Evolutionary conservation across 1,140 invertebrate species (phyloP).

Genomic region (Diachasmimorpha longicaudata): DNA sequence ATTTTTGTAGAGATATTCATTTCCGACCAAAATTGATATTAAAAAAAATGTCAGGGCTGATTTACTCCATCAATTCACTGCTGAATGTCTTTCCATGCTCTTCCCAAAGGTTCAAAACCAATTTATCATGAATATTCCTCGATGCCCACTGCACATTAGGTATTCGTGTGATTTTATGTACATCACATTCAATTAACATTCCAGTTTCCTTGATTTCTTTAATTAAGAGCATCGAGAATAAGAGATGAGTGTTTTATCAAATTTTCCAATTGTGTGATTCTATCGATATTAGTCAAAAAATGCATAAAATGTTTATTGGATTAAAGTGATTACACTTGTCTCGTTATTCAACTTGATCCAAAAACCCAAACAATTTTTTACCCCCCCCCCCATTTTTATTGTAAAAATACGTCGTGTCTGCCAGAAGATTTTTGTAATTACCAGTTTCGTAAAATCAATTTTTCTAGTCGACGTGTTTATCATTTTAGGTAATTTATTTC

Average conservation of each 20-base stretch:
- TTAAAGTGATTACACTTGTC: background rate
- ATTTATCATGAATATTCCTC: constrained; percentile 7
- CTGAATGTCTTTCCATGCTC: background rate
- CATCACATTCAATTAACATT: background rate
- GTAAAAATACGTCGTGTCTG: background rate
- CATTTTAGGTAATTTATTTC: background rate
- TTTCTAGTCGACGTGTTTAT: constrained; percentile 11
- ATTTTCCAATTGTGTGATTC: background rate
- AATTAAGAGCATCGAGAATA: background rate
- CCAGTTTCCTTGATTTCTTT: background rate
- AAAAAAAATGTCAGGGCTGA: background rate
- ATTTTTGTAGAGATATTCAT: background rate
- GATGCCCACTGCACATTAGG: background rate
- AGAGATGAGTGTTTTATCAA: background rate
- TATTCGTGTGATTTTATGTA: background rate
- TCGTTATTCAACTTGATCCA: background rate
- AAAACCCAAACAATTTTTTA: background rate
- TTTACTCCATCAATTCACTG: background rate
- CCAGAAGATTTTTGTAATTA: background rate
- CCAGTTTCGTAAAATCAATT: background rate
- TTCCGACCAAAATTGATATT: background rate
- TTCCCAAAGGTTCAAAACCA: background rate
- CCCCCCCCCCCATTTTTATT: background rate
- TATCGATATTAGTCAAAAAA: background rate
- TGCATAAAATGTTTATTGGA: too few relatives aligned